phyloP scores from a whole-genome alignment of 2,797 vertebrate genomes.

The Adelosebastes latens region DNA sequence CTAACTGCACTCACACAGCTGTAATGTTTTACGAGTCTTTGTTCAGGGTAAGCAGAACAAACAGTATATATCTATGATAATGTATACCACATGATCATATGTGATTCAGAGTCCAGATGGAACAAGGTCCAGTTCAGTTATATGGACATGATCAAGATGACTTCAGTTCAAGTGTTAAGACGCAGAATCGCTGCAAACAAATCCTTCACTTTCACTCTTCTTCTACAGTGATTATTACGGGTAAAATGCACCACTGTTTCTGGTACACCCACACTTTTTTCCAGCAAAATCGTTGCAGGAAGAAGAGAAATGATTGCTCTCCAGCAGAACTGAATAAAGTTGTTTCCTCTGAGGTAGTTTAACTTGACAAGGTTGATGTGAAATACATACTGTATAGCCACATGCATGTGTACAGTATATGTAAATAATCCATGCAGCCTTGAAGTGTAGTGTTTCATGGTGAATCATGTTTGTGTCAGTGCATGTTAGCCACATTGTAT shows the following conservation, averaged over 20 bases:
- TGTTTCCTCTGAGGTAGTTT: constrained; percentile 2
- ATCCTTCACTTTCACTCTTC: not conserved
- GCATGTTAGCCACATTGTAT: constrained; percentile 42
- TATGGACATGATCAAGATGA: not conserved
- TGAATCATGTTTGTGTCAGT: constrained; percentile 47
- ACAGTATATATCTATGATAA: constrained; percentile 2
- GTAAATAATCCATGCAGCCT: constrained; percentile 9
- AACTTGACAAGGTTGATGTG: constrained; percentile 11
- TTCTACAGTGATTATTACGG: not conserved
- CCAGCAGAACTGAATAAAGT: not conserved
- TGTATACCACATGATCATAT: constrained; percentile 11
- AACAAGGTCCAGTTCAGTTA: not conserved
- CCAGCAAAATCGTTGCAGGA: not conserved
- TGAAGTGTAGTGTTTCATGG: constrained; percentile 30
- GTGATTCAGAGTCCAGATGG: constrained; percentile 12
- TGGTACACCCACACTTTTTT: not conserved
- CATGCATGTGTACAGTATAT: not conserved
- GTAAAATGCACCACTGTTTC: not conserved
- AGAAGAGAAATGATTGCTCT: not conserved
- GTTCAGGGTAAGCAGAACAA: constrained; percentile 18
- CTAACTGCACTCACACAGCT: constrained; percentile 41
- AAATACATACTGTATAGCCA: constrained; percentile 14
- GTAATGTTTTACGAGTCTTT: constrained; percentile 29
- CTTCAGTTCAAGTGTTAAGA: not conserved
- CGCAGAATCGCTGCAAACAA: not conserved